phyloP scores from a whole-genome alignment of 2,797 vertebrate genomes.

The Anguilla anguilla region DNA sequence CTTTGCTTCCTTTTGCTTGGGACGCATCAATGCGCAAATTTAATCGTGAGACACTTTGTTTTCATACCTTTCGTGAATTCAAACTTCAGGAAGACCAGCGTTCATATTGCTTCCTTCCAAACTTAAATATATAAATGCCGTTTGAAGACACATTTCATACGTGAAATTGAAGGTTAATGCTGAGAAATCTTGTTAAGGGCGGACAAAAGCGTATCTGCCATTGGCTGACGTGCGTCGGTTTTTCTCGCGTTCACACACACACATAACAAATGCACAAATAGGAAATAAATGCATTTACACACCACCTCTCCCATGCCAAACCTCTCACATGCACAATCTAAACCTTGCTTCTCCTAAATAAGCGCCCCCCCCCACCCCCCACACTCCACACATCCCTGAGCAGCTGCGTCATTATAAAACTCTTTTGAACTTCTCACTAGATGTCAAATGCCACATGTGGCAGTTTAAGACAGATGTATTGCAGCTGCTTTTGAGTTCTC shows the following conservation, averaged over 20 bases:
- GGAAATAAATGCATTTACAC: slow-evolving; percentile 11
- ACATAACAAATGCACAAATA: background rate
- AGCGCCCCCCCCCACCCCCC: slow-evolving; percentile 32
- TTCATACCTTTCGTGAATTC: background rate
- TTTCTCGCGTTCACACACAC: background rate
- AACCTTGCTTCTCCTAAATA: background rate
- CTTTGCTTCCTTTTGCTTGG: background rate
- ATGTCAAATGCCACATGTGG: slow-evolving; percentile 81
- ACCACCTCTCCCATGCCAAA: background rate
- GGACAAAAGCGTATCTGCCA: too few relatives aligned
- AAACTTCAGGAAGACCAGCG: too few relatives aligned
- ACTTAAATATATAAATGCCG: background rate
- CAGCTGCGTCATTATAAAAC: slow-evolving; percentile 79
- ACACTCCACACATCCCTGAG: slow-evolving; percentile 50
- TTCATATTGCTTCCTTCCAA: background rate
- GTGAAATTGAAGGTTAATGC: too few relatives aligned
- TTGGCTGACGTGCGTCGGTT: background rate
- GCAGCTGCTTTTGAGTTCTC: slow-evolving; percentile 73
- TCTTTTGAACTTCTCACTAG: slow-evolving; percentile 80
- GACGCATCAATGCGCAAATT: background rate
- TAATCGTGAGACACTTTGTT: background rate
- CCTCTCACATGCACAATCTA: background rate
- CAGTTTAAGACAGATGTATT: slow-evolving; percentile 76
- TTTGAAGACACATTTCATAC: background rate
- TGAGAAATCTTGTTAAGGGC: too few relatives aligned